Base-by-base conservation (phyloP, 53 echinoderm and acorn worm species). In the Stichopus horrens region DNA sequence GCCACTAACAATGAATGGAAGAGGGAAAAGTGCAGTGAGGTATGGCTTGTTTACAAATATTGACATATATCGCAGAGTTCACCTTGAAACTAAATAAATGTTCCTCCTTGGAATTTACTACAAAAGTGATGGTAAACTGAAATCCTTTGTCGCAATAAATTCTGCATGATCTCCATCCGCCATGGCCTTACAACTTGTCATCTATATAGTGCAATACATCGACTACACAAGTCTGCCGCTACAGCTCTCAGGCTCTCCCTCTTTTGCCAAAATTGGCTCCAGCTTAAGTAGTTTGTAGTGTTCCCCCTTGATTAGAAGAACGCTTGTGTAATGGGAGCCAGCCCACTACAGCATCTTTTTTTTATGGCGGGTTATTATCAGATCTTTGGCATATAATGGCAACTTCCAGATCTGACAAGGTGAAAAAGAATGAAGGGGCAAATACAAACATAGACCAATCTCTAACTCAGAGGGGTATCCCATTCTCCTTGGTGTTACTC, bases 261-360 rank as follows among this genome's bases (percentile, higher is more conserved):
- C 16, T 63, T 16, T 16, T 13, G 10, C 10, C 11, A 13, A 79
- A 79, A 79, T 79, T 13, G 54, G 55, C 54, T 79, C 55, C 54
- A 8, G 79, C 79, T 55, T 79, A 52, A 55, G 55, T 19, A 79
- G 79, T 79, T 79, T 79, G 79, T 79, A 52, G 79, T 79, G 79
- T 79, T 79, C 53, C 53, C 56, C 37, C 52, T 52, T 55, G 53
- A 79, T 79, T 79, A 79, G 55, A 37, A 37, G 53, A 53, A 53
- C 54, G n/a, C 79, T 53, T 79, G 79, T 79, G 79, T 79, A 79
- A 79, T 79, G 54, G 9, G 9, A 79, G 54, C 13, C 79, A 8
- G 55, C 79, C 79, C 5, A 19, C 79, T 79, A 9, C n/a, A 79
- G 54, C 54, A 79, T 79, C 79, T 79, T 79, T 74, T 74, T 21